Base-by-base conservation (phyloP, 2,888 invertebrate genomes). In the Prosopocoilus inquinatus region DNA sequence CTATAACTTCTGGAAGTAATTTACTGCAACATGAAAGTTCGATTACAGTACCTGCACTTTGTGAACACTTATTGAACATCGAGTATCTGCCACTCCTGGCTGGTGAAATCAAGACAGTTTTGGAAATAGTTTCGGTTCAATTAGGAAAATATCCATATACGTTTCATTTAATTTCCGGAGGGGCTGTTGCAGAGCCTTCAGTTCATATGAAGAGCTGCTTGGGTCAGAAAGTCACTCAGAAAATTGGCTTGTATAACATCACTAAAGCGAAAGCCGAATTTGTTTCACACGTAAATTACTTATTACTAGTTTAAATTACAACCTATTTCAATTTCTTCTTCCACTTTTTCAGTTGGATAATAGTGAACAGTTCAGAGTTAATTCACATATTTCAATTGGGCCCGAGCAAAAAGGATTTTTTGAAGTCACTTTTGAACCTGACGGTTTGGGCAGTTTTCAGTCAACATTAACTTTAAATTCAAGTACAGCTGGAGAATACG, bases 361-460 rank as follows among this genome's bases (percentile, higher is more conserved):
- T 58, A 46, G 61, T 9, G 63, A 62, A 9, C 67, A 68, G 47
- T 69, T 67, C 45, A 48, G 60, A 36, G 59, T 66, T 52, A 57
- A 59, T 47, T 39, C 60, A 16, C 47, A 55, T 5, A 44, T 64
- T 47, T 28, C 46, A 20, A 53, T 62, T 12, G 12, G 16, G 16
- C 48, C 57, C 5, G 61, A 63, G 12, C 62, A 62, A 39, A 63
- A 58, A 4, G 57, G 56, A 38, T 58, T 57, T 49, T 59, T 75
- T 46, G 50, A 55, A 11, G 55, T 75, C 35, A 59, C 34, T 32
- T 75, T 73, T 61, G 72, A 73, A 53, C 75, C 76, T 1, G 66
- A 53, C 47, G 56, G 60, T 20, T 36, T 75, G 28, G 73, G 73
- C n/a, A 66, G 58, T 44, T 47, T 67, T 16, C 60, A 68, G 52